phyloP scores from a whole-genome alignment of 92 coral and sea anemone genomes.

The Porites divaricata region DNA sequence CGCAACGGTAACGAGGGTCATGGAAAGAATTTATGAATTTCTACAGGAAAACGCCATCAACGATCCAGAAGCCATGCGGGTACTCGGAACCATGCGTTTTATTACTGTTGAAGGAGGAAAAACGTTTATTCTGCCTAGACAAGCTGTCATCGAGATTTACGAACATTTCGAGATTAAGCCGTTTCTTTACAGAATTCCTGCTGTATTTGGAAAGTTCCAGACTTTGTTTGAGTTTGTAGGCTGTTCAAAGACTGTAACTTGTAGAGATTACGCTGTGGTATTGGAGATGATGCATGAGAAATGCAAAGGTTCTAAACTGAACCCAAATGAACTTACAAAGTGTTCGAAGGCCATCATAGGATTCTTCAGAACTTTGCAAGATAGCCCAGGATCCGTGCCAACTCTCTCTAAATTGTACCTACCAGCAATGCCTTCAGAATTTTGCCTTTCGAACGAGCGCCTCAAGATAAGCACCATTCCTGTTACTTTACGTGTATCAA shows the following conservation, averaged over 20 bases:
- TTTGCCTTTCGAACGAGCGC: neutral
- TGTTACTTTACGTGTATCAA: conserved; percentile 43
- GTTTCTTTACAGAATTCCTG: conserved; percentile 71
- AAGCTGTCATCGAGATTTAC: conserved; percentile 58
- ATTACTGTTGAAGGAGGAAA: conserved; percentile 60
- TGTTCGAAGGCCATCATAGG: conserved; percentile 63
- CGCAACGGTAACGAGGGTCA: conserved; percentile 12
- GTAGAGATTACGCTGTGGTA: conserved; percentile 71
- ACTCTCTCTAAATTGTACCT: conserved; percentile 41
- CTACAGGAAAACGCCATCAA: conserved; percentile 1
- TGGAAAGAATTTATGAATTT: conserved; percentile 67
- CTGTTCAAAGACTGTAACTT: conserved; percentile 43
- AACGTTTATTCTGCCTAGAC: conserved; percentile 62
- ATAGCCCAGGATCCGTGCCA: neutral
- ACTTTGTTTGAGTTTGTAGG: conserved; percentile 64
- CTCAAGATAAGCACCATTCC: neutral
- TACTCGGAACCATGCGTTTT: conserved; percentile 37
- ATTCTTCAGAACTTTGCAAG: conserved; percentile 41
- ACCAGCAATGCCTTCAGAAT: conserved; percentile 47
- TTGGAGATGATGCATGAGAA: conserved; percentile 40
- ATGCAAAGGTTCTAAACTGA: conserved; percentile 25
- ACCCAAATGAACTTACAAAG: conserved; percentile 56
- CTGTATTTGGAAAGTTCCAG: conserved; percentile 44
- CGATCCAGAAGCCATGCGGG: neutral
- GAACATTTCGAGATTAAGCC: conserved; percentile 60